Base-by-base conservation (phyloP, 2,113 vertebrate species). In the Copsychus sechellarum region DNA sequence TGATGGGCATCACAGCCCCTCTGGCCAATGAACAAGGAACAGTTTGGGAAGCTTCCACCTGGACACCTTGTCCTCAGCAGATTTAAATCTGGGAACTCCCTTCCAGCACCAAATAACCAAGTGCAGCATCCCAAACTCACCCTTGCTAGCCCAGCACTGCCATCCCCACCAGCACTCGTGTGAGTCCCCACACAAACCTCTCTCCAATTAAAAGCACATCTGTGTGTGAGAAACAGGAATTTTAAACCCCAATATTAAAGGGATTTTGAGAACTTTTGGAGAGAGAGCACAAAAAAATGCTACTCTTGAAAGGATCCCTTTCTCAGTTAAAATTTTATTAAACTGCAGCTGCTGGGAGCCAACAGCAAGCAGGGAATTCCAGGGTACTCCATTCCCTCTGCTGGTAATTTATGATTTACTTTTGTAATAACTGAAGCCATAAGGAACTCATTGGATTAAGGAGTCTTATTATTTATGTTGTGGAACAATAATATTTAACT, bases 261-360 rank as follows among this genome's bases (percentile, higher is more conserved):
- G 61, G 78, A 85, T 95, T 91, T 91, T 21, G 58, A 48, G 50
- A 82, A 60, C 57, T 69, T 76, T 7, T 2, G 12, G 33, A 25
- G 53, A n/a, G 11, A 14, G 25, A 26, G 45, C 31, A 8, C 15
- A 25, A 33, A 53, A 78, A 79, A 51, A 23, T 15, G 24, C 72
- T 69, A 0, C 33, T 85, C 66, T 66, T 91, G 57, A 96, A 88
- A 92, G 56, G 72, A 71, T 43, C 17, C 26, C 31, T 92, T 74
- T 72, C 31, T 71, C 60, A 80, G 81, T 81, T 34, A 61, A 73
- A 95, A 85, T 93, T 58, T 71, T 65, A 97, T 96, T 96, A 80
- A 96, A 91, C 43, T 48, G 10, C 58, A 94, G 95, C 91, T 86
- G 28, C 92, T 64, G 90, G 94, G 96, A 93, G 86, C 73, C 84